Conservation (phyloP, 2,797 vertebrate genomes). For the Chaetodon trifasciatus region DNA sequence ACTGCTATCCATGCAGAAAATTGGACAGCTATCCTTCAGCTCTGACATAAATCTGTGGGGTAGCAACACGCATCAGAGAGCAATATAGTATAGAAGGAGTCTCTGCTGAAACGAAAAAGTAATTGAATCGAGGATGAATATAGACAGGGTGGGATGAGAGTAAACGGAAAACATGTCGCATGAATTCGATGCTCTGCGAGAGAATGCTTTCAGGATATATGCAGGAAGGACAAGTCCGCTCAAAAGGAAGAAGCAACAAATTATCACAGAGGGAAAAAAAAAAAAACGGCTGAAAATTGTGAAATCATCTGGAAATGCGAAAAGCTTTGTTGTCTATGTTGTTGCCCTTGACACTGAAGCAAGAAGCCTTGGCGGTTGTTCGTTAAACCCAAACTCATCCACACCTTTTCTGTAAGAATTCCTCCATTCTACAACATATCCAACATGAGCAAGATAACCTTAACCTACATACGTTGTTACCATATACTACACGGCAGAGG, state of each 20-base stretch:
- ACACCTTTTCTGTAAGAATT: constrained; percentile 22
- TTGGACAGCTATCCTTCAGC: constrained; percentile 85
- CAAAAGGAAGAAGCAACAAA: constrained; percentile 26
- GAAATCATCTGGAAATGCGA: constrained; percentile 35
- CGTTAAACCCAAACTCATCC: not conserved
- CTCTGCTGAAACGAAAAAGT: constrained; percentile 71
- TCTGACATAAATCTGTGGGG: constrained; percentile 76
- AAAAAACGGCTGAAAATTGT: constrained; percentile 1
- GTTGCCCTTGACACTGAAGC: not conserved
- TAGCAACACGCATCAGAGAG: constrained; percentile 68
- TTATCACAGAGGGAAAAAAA: constrained; percentile 10
- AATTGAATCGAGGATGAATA: constrained; percentile 79
- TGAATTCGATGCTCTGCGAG: constrained; percentile 50
- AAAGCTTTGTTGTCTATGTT: constrained; percentile 5
- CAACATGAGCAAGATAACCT: constrained; percentile 58
- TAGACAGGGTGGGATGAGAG: constrained; percentile 59
- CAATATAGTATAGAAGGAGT: constrained; percentile 69
- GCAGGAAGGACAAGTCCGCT: constrained; percentile 16
- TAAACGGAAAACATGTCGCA: constrained; percentile 49
- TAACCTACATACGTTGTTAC: constrained; percentile 58
- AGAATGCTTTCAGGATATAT: constrained; percentile 35
- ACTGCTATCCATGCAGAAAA: constrained; percentile 83
- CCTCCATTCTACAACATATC: constrained; percentile 25
- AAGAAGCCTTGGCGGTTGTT: constrained; percentile 10
- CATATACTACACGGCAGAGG: constrained; percentile 52